Evolutionary conservation across 2,888 invertebrate genomes (phyloP), one percentile per base, ranked within the genome.

Genomic region (Boloria euphrosyne): DNA sequence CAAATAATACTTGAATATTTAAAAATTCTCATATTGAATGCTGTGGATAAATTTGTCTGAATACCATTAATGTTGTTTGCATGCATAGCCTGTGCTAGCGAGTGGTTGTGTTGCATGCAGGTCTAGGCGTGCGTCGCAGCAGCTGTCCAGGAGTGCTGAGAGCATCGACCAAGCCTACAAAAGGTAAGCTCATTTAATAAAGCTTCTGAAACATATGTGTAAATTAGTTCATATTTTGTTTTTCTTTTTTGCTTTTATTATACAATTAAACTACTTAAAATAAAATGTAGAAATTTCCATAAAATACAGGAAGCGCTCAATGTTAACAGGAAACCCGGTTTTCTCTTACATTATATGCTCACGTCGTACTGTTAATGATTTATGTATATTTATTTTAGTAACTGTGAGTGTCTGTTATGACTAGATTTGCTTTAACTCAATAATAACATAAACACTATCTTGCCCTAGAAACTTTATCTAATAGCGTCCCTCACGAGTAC

Each of bases 91-190:
- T 88, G 86, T 89, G 86, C 89, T 92, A 91, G 87, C 85, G 82
- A 82, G 83, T 85, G 85, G 87, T 90, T 93, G 86, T 93, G 86
- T 93, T 92, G 92, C 93, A 93, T 93, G 86, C 94, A 97, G 97
- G 95, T 96, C 96, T 93, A 95, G 97, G 87, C 95, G 97, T 87
- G 95, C 96, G 84, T 97, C 97, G 80, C 96, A 96, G 93, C 97
- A 97, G 90, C 93, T 95, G 85, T 94, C 94, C 82, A 89, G 94
- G 85, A 94, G 94, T 83, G 94, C 93, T 78, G 95, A 95, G 87
- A 94, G 93, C 90, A 93, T 94, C 87, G 93, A 94, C 80, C 93
- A 93, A 74, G 80, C 89, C 18, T 90, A 92, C 80, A 93, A 93
- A 78, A 93, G 95, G 95, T 95, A 93, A 92, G 68, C 65, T 13